Evolutionary conservation across 2,888 invertebrate species (phyloP).

Genomic region (Scaptodrosophila latifasciaeformis): DNA sequence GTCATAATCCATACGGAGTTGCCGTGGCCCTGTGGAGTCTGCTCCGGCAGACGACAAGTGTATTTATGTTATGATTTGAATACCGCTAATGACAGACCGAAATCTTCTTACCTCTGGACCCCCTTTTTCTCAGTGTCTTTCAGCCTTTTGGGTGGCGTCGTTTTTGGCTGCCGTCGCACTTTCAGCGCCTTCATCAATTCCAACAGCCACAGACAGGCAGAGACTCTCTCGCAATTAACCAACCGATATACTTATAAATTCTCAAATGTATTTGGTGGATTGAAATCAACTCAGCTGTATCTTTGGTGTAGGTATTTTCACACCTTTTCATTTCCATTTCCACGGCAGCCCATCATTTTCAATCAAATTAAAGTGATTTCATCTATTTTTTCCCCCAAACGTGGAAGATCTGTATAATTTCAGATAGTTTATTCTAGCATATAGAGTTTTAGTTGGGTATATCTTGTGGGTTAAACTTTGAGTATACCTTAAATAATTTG

Average conservation of each 20-base stretch:
- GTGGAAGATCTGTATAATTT: too few species aligned
- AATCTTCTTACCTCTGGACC: too few species aligned
- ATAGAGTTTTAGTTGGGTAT: too few species aligned
- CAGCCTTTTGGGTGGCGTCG: slow-evolving; percentile 36
- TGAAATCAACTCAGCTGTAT: too few species aligned
- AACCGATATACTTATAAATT: too few species aligned
- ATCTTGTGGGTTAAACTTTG: too few species aligned
- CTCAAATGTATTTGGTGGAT: too few species aligned
- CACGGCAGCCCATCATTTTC: slow-evolving; percentile 5
- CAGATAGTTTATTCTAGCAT: too few species aligned
- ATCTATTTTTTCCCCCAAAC: too few species aligned
- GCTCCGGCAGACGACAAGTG: slow-evolving; percentile 67
- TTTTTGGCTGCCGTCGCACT: slow-evolving; percentile 9
- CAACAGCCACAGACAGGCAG: background rate
- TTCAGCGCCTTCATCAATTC: slow-evolving; percentile 52
- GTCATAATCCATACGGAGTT: too few species aligned
- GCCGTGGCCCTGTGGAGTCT: background rate
- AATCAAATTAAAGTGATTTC: slow-evolving; percentile 43
- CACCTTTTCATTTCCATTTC: slow-evolving; percentile 49
- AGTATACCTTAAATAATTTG: too few species aligned
- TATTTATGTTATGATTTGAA: slow-evolving; percentile 72
- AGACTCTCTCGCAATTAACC: background rate
- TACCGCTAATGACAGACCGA: slow-evolving; percentile 64
- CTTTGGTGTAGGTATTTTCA: slow-evolving; percentile 61
- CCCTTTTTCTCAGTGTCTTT: too few species aligned